These are phyloP conservation scores for Poeciliopsis retropinna DNA, from an alignment of 2,113 vertebrate species.

Conservation along the genomic window DNA sequence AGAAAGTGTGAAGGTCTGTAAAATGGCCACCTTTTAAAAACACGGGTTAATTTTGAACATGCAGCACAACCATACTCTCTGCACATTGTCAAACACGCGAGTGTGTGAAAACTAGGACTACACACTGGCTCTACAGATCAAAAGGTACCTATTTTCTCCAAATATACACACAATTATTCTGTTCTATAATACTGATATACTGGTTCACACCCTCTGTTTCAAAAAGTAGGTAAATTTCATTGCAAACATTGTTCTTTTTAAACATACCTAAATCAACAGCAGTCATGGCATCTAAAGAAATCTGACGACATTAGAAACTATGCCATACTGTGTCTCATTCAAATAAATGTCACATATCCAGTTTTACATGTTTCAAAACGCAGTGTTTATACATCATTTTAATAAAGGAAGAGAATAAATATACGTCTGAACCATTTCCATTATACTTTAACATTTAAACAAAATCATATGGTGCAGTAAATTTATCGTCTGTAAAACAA, in stretches of 20 bases:
- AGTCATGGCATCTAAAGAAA: slow-evolving; percentile 82
- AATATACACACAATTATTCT: slow-evolving; percentile 82
- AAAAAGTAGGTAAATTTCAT: slow-evolving; percentile 80
- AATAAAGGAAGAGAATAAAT: slow-evolving; percentile 79
- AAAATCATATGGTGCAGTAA: slow-evolving; percentile 75
- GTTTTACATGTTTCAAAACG: slow-evolving; percentile 74
- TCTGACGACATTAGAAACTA: slow-evolving; percentile 81
- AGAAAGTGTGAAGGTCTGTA: slow-evolving; percentile 75
- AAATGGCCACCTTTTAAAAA: slow-evolving; percentile 81
- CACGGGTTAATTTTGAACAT: slow-evolving; percentile 82
- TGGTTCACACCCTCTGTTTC: slow-evolving; percentile 76
- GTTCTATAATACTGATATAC: slow-evolving; percentile 83
- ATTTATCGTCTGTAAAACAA: slow-evolving; percentile 73
- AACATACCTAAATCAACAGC: slow-evolving; percentile 77
- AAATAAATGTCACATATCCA: slow-evolving; percentile 77
- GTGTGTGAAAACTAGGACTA: slow-evolving; percentile 82
- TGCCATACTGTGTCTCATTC: slow-evolving; percentile 79
- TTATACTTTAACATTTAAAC: slow-evolving; percentile 77
- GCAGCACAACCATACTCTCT: slow-evolving; percentile 84
- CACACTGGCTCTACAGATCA: slow-evolving; percentile 82
- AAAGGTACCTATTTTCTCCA: slow-evolving; percentile 80
- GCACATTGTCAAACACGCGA: slow-evolving; percentile 81
- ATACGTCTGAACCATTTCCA: slow-evolving; percentile 75
- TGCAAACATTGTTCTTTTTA: slow-evolving; percentile 79
- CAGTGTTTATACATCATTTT: slow-evolving; percentile 74